Evolutionary conservation across 2,888 invertebrate genomes (phyloP), one percentile per base, ranked within the genome.

Genomic region (Scotopteryx bipunctaria): DNA sequence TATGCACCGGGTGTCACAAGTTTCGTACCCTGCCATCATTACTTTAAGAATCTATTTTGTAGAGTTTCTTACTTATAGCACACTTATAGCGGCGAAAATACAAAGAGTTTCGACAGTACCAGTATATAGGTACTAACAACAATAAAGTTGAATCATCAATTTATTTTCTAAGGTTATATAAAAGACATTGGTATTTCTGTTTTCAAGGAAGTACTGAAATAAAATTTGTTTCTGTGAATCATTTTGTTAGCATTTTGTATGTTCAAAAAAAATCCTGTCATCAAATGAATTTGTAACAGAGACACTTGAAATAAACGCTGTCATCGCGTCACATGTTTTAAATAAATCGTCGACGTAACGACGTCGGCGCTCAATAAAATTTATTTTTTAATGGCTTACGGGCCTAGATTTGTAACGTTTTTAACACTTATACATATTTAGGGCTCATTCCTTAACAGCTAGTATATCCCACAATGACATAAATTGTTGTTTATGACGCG

Each of bases 261-360:
- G 63, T 59, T 58, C 59, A 33, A 52, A 57, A 47, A 60, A 58
- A 64, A 57, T 64, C 29, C 57, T 36, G 52, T 44, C 55, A 59
- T 58, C 64, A 75, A 81, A 80, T 78, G 76, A 80, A 78, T 83
- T 75, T 80, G 76, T 81, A 70, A 70, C 67, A 62, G 56, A 61
- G 68, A 69, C 67, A 65, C 66, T 73, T 71, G 64, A 78, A 82
- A 82, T 83, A 81, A 80, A 67, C 62, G 41, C 75, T 79, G 84
- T 86, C 87, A 75, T 67, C 81, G 61, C 62, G 59, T 78, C 83
- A 80, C 68, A 75, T 80, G 83, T 75, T 83, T 73, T 69, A 64
- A 75, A 84, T 85, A 86, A 86, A 86, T 85, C 72, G 73, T 67
- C 56, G 55, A 70, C 69, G 80, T 86, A 85, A 86, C 81, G 83